These are phyloP conservation scores for Corydoras maculifer DNA, from an alignment of 2,113 vertebrate species.

Conservation along the genomic window DNA sequence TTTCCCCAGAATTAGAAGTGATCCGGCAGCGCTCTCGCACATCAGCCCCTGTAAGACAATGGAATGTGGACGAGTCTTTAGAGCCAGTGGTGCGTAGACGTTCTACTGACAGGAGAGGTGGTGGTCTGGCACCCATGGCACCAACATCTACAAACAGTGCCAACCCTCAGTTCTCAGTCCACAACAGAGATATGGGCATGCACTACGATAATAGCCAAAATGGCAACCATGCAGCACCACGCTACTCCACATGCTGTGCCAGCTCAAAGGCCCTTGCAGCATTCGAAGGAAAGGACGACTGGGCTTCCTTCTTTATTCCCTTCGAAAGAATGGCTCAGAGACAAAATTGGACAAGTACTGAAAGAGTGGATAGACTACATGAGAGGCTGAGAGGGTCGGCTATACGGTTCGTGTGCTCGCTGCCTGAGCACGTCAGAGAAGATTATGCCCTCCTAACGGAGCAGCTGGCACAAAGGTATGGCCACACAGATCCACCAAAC, in stretches of 20 bases:
- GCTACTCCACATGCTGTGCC: background rate
- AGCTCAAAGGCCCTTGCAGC: background rate
- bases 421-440: slow-evolving; percentile 20
- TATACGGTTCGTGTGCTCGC: slow-evolving; percentile 16
- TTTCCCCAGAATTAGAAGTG: too few relatives aligned
- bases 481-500: slow-evolving; percentile 18
- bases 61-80: too few relatives aligned
- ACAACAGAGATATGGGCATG: background rate
- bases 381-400: slow-evolving; percentile 13
- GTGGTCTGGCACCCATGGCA: background rate
- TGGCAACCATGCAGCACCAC: background rate
- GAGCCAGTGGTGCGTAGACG: too few relatives aligned
- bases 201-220: background rate
- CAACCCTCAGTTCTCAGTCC: background rate
- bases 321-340: slow-evolving; percentile 12
- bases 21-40: too few relatives aligned
- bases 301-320: slow-evolving; percentile 1
- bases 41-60: too few relatives aligned
- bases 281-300: slow-evolving; percentile 1
- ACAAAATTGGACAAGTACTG: slow-evolving; percentile 6
- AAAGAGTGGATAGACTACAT: slow-evolving; percentile 13
- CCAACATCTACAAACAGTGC: background rate
- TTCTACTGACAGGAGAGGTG: background rate
- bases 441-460: slow-evolving; percentile 19
- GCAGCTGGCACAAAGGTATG: slow-evolving; percentile 15